Conservation (phyloP, 2,113 vertebrate species). For the Burhinus oedicnemus region DNA sequence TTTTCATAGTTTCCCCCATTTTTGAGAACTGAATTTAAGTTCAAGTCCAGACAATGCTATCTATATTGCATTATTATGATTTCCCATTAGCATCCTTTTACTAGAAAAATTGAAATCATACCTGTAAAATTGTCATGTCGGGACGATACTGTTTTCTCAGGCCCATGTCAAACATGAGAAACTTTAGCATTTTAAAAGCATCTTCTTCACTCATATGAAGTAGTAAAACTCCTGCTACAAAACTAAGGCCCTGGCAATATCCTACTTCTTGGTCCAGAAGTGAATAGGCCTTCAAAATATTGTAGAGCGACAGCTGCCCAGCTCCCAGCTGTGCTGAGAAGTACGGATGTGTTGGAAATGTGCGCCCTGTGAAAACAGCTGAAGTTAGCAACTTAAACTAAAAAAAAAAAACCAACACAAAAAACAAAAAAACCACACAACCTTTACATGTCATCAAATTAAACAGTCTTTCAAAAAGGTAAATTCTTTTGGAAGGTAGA, state of each 20-base stretch:
- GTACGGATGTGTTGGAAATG: conserved; percentile 84
- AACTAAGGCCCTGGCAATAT: conserved; percentile 86
- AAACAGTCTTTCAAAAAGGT: not conserved
- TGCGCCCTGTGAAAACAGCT: conserved; percentile 76
- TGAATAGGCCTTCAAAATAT: conserved; percentile 85
- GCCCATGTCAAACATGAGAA: conserved; percentile 84
- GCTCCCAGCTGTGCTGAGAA: conserved; percentile 84
- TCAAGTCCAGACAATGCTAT: not conserved
- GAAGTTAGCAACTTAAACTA: not conserved
- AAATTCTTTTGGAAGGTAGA: not conserved
- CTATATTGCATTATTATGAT: not conserved
- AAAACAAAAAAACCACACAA: not conserved
- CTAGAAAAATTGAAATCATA: conserved; percentile 31
- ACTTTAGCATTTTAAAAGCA: conserved; percentile 83
- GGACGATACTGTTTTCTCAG: conserved; percentile 84
- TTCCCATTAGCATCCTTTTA: not conserved
- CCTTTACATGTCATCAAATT: not conserved
- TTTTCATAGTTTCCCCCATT: not conserved
- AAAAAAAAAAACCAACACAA: not conserved
- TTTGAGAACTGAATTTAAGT: not conserved
- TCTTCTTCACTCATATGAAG: conserved; percentile 86
- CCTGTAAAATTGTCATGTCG: conserved; percentile 86
- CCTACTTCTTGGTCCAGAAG: conserved; percentile 85
- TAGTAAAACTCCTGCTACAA: conserved; percentile 82
- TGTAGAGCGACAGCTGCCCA: conserved; percentile 84